Percentiles rank a stretch among this genome's conserved stretches.
These are phyloP conservation scores for Grapholita molesta DNA, from an alignment of 1,140 invertebrate genomes.

Conservation along the genomic window DNA sequence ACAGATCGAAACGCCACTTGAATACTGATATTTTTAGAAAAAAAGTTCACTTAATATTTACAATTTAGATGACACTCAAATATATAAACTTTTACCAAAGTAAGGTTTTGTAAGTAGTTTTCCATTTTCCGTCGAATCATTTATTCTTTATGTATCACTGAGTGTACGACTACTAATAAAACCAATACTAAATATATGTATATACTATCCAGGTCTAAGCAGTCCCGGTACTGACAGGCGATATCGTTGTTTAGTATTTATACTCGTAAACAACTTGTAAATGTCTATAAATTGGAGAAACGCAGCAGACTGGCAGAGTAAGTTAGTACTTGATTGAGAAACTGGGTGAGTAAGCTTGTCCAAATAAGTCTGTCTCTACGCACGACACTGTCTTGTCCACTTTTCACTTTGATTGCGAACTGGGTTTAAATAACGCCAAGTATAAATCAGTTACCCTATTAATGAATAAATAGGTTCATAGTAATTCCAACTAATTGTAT, in stretches of 20 bases:
- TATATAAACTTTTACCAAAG: no score
- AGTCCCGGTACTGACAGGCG: not conserved
- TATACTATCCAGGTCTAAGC: no score
- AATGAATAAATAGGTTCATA: not conserved
- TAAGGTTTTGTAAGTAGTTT: no score
- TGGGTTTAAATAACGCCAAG: not conserved
- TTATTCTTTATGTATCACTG: no score
- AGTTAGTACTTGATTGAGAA: not conserved
- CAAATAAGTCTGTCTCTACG: constrained; percentile 5
- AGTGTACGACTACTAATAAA: no score
- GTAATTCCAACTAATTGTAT: no score
- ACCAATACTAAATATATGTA: no score
- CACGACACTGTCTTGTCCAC: not conserved
- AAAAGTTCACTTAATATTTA: no score
- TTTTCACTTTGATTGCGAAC: not conserved
- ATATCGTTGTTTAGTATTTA: not conserved
- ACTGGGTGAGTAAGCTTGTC: not conserved
- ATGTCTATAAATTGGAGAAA: not conserved
- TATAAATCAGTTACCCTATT: not conserved
- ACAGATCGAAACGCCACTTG: no score
- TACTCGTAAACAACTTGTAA: not conserved
- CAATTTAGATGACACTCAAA: no score
- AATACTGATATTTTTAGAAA: no score
- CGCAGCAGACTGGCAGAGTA: not conserved
- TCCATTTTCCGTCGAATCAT: no score